These are phyloP conservation scores for Opisthograptis luteolata DNA, from an alignment of 2,888 invertebrate species.

Conservation along the genomic window DNA sequence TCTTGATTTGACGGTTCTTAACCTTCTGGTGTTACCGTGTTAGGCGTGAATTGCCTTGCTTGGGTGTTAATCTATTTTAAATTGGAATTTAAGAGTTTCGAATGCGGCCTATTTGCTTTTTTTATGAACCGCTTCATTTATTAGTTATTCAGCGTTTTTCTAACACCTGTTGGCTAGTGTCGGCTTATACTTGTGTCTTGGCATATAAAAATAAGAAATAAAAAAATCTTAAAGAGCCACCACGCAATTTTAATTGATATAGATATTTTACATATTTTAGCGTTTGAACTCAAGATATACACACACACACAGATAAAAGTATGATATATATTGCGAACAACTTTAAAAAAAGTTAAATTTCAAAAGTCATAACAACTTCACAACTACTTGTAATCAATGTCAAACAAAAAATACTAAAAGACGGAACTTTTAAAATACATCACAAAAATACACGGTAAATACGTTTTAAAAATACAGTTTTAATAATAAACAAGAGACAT, in stretches of 20 bases:
- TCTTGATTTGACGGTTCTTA: slow-evolving; percentile 65
- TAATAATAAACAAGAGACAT: slow-evolving; percentile 34
- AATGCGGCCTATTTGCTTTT: slow-evolving; percentile 44
- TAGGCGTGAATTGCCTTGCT: slow-evolving; percentile 68
- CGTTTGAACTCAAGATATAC: too few species aligned
- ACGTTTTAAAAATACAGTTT: slow-evolving; percentile 34
- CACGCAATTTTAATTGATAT: too few species aligned
- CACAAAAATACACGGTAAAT: slow-evolving; percentile 18
- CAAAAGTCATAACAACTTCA: too few species aligned
- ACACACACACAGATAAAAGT: too few species aligned
- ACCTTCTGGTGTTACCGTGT: slow-evolving; percentile 65
- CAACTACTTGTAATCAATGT: not conserved
- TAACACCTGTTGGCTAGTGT: slow-evolving; percentile 15
- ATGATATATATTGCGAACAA: too few species aligned
- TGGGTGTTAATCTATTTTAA: slow-evolving; percentile 70
- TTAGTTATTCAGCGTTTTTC: slow-evolving; percentile 11
- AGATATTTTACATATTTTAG: too few species aligned
- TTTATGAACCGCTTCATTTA: slow-evolving; percentile 28
- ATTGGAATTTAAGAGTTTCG: slow-evolving; percentile 55
- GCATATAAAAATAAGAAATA: too few species aligned
- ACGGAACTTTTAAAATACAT: slow-evolving; percentile 8
- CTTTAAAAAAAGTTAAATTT: too few species aligned
- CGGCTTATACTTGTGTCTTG: not conserved
- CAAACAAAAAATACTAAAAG: slow-evolving; percentile 13
- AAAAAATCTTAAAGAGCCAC: too few species aligned